phyloP scores from a whole-genome alignment of 2,113 vertebrate species.

The Sylvia atricapilla region DNA sequence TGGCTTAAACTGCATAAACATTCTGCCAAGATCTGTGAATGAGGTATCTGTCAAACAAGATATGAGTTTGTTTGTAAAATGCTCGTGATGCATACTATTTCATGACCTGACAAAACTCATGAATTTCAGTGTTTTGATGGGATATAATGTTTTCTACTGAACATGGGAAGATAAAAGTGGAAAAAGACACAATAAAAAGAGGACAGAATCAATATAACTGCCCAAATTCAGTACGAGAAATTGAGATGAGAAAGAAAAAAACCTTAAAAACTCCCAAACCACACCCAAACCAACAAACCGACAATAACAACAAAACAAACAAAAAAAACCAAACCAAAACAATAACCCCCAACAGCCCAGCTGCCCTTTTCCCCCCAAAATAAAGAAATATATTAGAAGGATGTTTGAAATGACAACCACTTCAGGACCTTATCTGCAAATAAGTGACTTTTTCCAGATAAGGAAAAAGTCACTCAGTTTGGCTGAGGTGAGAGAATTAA shows the following conservation, averaged over 20 bases:
- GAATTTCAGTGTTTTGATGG: not conserved
- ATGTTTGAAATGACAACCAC: not conserved
- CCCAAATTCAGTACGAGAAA: not conserved
- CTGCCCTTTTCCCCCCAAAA: rapidly evolving
- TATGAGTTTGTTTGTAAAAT: not conserved
- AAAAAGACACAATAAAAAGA: not conserved
- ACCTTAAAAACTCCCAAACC: rapidly evolving
- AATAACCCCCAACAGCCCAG: not conserved
- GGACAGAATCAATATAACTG: not conserved
- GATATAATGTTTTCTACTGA: not conserved
- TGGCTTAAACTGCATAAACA: not conserved
- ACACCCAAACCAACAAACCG: not conserved
- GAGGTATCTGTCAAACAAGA: not conserved
- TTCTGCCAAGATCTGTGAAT: not conserved
- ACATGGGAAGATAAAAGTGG: not conserved
- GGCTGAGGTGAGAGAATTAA: conserved; percentile 19
- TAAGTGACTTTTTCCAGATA: not conserved
- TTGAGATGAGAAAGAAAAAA: not conserved
- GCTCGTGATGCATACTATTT: not conserved
- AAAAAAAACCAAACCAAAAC: not conserved
- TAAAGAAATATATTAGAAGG: not conserved
- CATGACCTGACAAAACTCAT: not conserved
- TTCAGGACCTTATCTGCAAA: not conserved
- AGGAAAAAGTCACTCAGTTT: not conserved
- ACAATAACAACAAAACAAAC: too few species aligned